Base-by-base conservation (phyloP, 2,113 vertebrate genomes). In the Phylloscopus trochiloides region DNA sequence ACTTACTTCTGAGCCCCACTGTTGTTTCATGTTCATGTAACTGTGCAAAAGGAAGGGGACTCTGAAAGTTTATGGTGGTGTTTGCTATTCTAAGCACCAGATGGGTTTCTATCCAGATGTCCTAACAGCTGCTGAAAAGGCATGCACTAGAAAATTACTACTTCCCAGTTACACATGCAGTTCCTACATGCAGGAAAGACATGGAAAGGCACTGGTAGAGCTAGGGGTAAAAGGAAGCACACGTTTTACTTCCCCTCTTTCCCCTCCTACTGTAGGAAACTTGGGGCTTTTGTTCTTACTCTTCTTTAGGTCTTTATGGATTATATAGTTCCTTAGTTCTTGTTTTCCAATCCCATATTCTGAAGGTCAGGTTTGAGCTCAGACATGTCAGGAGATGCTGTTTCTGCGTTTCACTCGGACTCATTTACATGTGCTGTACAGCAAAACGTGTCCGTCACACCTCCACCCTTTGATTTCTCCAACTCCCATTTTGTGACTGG, bases 31-130 rank as follows among this genome's bases (percentile, higher is more conserved):
- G 31, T 86, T 73, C 52, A 5, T n/a, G 36, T 54, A 25, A 45
- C 58, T 71, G 28, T 68, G 81, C 59, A 74, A 73, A 91, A 86
- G 55, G 52, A 92, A 58, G 32, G 65, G 25, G 18, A 77, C 68
- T 86, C 42, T 62, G 59, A 36, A 66, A 59, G 88, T 73, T 92
- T 88, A 81, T 61, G 68, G 82, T 86, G 77, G 48, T 28, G 4
- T 72, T 89, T 81, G 70, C 70, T 87, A 2, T 7, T 0, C 55
- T 63, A 36, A 92, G 79, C 45, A 40, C 61, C 92, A 93, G 82
- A 90, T 84, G 72, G n/a, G 25, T 97, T 88, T 77, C 36, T 47
- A 82, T 79, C 80, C 80, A 94, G 91, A 85, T 96, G 90, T 92
- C 55, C 47, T 70, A 90, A 74, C 85, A 92, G 75, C 86, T 97